Evolutionary conservation across 2,888 invertebrate species (phyloP), one percentile per base, ranked within the genome.

Genomic region (Cynaeus angustus): DNA sequence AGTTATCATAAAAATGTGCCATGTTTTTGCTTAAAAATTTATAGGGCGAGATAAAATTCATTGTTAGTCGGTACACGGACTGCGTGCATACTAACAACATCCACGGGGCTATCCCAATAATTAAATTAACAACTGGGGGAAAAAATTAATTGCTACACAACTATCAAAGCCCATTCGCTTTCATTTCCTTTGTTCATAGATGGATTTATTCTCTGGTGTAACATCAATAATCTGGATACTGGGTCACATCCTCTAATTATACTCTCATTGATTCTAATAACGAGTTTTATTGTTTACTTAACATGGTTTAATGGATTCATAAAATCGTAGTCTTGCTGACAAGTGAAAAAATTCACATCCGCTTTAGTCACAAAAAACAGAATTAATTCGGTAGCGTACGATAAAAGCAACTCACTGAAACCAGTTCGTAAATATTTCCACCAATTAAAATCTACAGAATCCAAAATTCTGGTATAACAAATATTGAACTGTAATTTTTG

Each of bases 31-130:
- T 52, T 30, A 33, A 45, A 66, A 66, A 66, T 66, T 66, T 66
- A 66, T 66, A 66, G 55, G 37, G 10, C 10, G 28, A 56, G 66
- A 66, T 66, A 66, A 66, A 66, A 33, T 66, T 66, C 48, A 33
- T 66, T 53, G 64, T 64, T 53, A 38, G 10, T n/a, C 12, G 10
- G 10, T 10, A 43, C 52, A 53, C 64, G 45, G 38, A 62, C 38
- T 41, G 52, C 64, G 43, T 64, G 62, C 62, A 65, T 53, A 46
- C 16, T 26, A 46, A 61, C 61, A 61, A 30, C 52, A 52, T 38
- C 41, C 21, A 21, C 43, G 26, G 14, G 26, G 8, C 33, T 33
- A 5, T 4, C 59, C 59, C 43, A 26, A 58, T 43, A 59, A 59
- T 59, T 59, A 59, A 56, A 56, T 56, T 41, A 56, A 56, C 56